These are phyloP conservation scores for Tachypleus tridentatus DNA, from an alignment of 1,140 invertebrate species.

Conservation along the genomic window DNA sequence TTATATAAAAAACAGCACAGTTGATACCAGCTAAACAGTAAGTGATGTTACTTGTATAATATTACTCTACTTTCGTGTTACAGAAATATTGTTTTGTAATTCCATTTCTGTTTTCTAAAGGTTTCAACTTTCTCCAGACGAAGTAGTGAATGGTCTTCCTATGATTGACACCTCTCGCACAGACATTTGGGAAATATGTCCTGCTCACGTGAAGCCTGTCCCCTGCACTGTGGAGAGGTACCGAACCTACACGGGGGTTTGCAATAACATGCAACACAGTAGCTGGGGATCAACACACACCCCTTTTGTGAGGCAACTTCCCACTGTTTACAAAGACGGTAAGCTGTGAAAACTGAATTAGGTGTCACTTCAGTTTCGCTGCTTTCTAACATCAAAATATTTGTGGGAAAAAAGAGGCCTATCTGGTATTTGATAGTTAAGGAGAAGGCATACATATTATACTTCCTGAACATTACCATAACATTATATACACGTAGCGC, in stretches of 20 bases:
- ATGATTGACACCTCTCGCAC: constrained; percentile 80
- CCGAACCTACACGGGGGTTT: constrained; percentile 71
- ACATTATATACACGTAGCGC: too few species aligned
- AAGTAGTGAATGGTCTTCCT: constrained; percentile 71
- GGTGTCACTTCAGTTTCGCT: too few species aligned
- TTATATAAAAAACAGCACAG: constrained; percentile 6
- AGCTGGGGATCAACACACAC: constrained; percentile 75
- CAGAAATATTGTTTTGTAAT: neutral
- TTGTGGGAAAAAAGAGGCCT: too few species aligned
- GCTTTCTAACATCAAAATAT: too few species aligned
- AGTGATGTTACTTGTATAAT: neutral
- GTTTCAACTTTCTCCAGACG: constrained; percentile 67
- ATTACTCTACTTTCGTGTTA: constrained; percentile 36
- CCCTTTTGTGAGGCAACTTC: constrained; percentile 44
- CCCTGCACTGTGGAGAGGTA: constrained; percentile 57
- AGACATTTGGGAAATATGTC: constrained; percentile 63
- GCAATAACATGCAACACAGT: constrained; percentile 78
- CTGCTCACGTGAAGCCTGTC: constrained; percentile 67
- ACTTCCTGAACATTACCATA: too few species aligned
- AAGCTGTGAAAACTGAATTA: neutral
- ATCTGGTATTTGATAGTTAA: too few species aligned
- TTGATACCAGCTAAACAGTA: constrained; percentile 13
- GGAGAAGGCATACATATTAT: too few species aligned
- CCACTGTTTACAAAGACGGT: constrained; percentile 18
- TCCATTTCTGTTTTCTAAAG: constrained; percentile 40